Evolutionary conservation across 2,113 vertebrate species (phyloP).

Genomic region (Syrmaticus mikado): DNA sequence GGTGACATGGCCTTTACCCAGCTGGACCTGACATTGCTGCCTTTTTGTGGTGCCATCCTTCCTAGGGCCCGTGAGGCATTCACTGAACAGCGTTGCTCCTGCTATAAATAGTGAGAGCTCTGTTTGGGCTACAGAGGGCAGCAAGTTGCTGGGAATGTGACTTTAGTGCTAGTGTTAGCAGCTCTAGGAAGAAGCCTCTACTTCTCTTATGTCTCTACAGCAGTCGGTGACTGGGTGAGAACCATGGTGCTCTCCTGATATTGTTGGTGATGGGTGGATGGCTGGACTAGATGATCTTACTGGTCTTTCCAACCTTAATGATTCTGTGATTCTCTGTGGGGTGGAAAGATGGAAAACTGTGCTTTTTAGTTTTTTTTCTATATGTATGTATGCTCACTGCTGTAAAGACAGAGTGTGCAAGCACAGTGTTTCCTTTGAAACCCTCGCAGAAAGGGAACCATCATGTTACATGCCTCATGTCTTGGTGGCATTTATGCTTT

Average conservation of each 20-base stretch:
- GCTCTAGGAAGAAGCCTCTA: neutral
- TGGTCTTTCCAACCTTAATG: too few relatives aligned
- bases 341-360: neutral
- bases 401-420: neutral
- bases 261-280: too few relatives aligned
- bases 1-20: neutral
- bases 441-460: neutral
- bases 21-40: neutral
- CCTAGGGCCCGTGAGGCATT: neutral
- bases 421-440: neutral
- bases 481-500: neutral
- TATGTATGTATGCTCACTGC: rapidly evolving
- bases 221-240: neutral
- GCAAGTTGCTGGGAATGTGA: neutral
- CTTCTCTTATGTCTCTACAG: neutral
- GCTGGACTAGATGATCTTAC: too few relatives aligned
- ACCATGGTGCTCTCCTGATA: neutral
- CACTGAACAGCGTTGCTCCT: neutral
- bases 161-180: neutral
- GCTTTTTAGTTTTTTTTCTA: neutral
- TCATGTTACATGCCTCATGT: neutral
- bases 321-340: too few relatives aligned
- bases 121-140: constrained; percentile 31
- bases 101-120: neutral
- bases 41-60: rapidly evolving